Base-by-base conservation (phyloP, 1,140 invertebrate species). In the Paracyclopina nana region DNA sequence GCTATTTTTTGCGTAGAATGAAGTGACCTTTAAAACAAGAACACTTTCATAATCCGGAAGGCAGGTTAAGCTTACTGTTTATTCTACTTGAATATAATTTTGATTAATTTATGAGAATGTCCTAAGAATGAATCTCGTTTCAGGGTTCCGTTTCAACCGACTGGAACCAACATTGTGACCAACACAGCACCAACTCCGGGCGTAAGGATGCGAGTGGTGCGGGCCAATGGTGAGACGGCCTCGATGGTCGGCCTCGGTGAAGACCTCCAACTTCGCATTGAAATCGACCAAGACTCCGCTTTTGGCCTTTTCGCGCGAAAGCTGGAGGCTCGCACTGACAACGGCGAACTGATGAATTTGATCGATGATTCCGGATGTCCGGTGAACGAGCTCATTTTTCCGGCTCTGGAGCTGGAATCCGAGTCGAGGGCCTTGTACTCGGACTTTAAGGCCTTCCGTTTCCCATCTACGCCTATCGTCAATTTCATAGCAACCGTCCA, bases 401-500 rank as follows among this genome's bases (percentile, higher is more conserved):
- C 69, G 20, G 60, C 61, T 11, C 56, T 71, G 20, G 58, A 61
- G 43, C 50, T 67, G 18, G 68, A 71, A 49, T 55, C 60, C n/a
- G 60, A 61, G 25, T 60, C 61, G 12, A 59, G 63, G 45, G 62
- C 65, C 28, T 56, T 71, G 16, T 62, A 60, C 54, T 60, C 65
- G 9, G 62, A 65, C 55, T 71, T 71, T 59, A 69, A 69, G 55
- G 69, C 69, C 20, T 71, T 71, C 59, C 57, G 69, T 8, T 70
- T 70, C 56, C 68, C 69, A 24, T 67, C 68, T 14, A 70, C 69
- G 6, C 65, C 69, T 2, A 61, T 64, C 12, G 68, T 70, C 38
- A 69, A 70, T 55, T 70, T 70, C 54, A 66, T 69, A 28, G 69
- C 67, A 9, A 69, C 68, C n/a, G 65, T 70, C n/a, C 60, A 66